These are phyloP conservation scores for Linnaemya tessellans DNA, from an alignment of 2,888 invertebrate species.

Conservation along the genomic window DNA sequence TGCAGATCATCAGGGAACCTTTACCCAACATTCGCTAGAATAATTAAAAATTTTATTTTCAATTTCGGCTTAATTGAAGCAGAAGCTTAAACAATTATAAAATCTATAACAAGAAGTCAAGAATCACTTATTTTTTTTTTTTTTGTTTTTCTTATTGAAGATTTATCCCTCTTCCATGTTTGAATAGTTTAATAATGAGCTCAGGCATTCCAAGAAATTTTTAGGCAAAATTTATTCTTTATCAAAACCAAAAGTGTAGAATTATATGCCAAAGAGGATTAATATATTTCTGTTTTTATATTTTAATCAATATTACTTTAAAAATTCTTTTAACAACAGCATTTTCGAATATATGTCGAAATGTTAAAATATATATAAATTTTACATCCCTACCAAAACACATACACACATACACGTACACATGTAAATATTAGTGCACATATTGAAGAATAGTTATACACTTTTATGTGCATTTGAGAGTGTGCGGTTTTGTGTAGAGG, in stretches of 20 bases:
- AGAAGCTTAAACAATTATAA: no score
- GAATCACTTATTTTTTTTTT: no score
- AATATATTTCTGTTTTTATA: constrained; percentile 10
- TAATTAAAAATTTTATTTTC: no score
- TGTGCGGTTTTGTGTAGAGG: constrained; percentile 62
- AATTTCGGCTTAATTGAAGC: no score
- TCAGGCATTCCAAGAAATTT: constrained; percentile 1
- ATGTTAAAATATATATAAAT: constrained; percentile 38
- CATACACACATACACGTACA: no score
- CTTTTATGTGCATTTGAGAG: not conserved
- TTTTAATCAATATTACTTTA: constrained; percentile 45
- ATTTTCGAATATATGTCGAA: constrained; percentile 46
- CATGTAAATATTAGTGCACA: constrained; percentile 8
- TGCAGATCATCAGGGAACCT: no score
- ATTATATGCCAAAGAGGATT: constrained; percentile 19
- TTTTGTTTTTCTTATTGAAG: no score
- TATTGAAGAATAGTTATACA: constrained; percentile 1
- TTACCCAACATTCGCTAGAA: no score
- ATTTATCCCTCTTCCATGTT: not conserved
- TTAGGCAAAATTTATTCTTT: not conserved
- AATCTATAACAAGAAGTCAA: no score
- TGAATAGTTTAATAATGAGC: not conserved
- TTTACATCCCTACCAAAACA: no score
- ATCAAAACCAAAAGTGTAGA: not conserved
- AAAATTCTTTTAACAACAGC: constrained; percentile 53